Conservation (phyloP, 1,140 invertebrate species). For the Pseudoatta argentina region DNA sequence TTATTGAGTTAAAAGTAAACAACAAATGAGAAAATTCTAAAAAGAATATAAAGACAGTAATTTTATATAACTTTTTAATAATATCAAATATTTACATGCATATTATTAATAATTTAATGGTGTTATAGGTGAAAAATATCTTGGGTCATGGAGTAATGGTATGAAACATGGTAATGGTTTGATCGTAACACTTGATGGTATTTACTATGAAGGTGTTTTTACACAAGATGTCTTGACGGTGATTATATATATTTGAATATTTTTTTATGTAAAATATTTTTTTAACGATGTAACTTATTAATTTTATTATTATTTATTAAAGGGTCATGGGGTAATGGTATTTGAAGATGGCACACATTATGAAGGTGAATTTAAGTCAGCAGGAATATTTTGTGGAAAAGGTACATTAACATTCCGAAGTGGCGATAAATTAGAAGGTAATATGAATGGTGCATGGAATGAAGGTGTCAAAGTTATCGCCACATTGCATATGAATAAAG, state of each 20-base stretch:
- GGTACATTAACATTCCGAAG: conserved; percentile 92
- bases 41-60: conserved; percentile 17
- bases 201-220: conserved; percentile 96
- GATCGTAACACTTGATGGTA: conserved; percentile 94
- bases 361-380: conserved; percentile 94
- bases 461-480: conserved; percentile 94
- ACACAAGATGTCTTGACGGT: conserved; percentile 92
- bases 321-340: conserved; percentile 94
- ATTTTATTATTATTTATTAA: conserved; percentile 36
- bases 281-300: background rate
- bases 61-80: background rate
- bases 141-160: conserved; percentile 94
- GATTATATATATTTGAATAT: conserved; percentile 21
- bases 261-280: conserved; percentile 30
- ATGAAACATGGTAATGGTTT: conserved; percentile 93
- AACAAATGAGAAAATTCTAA: background rate
- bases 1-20: background rate
- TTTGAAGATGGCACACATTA: conserved; percentile 96
- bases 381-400: conserved; percentile 92
- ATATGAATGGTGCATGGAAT: conserved; percentile 91
- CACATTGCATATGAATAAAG: conserved; percentile 90
- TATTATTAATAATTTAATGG: conserved; percentile 19
- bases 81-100: conserved; percentile 8
- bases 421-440: conserved; percentile 90
- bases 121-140: conserved; percentile 93